Evolutionary conservation across 2,888 invertebrate species (phyloP).

Genomic region (Pammene aurita): DNA sequence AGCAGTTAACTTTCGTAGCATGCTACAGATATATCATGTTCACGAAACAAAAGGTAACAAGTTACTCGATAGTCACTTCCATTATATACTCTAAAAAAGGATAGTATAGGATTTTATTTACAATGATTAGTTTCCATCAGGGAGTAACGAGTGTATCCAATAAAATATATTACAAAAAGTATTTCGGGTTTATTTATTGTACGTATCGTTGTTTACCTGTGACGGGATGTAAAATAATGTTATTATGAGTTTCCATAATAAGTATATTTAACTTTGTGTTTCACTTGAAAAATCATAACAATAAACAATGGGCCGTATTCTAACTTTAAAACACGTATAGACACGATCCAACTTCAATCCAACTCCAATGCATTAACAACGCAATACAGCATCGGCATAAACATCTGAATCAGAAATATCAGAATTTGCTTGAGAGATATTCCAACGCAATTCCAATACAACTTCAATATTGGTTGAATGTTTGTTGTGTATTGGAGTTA

Average conservation of each 20-base stretch:
- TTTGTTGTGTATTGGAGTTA: too few species aligned
- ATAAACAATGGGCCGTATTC: too few species aligned
- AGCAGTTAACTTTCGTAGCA: conserved; percentile 33
- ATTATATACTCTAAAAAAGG: neutral
- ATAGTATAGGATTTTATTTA: neutral
- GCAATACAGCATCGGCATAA: too few species aligned
- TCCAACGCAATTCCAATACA: too few species aligned
- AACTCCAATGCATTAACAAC: too few species aligned
- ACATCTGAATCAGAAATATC: too few species aligned
- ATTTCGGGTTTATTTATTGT: neutral
- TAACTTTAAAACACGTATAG: too few species aligned
- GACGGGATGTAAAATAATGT: conserved; percentile 14
- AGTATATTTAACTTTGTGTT: neutral
- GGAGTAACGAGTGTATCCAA: neutral
- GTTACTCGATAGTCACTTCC: neutral
- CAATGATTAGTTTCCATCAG: neutral
- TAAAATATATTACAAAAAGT: neutral
- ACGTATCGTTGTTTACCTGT: conserved; percentile 4
- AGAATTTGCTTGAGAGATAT: too few species aligned
- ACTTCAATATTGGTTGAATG: too few species aligned
- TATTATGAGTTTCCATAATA: neutral
- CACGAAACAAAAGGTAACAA: neutral
- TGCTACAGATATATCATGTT: conserved; percentile 1
- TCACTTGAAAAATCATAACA: neutral
- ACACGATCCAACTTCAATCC: too few species aligned